Evolutionary conservation across 2,113 vertebrate genomes (phyloP), one percentile per base, ranked within the genome.

Genomic region (Dissostichus mawsoni): DNA sequence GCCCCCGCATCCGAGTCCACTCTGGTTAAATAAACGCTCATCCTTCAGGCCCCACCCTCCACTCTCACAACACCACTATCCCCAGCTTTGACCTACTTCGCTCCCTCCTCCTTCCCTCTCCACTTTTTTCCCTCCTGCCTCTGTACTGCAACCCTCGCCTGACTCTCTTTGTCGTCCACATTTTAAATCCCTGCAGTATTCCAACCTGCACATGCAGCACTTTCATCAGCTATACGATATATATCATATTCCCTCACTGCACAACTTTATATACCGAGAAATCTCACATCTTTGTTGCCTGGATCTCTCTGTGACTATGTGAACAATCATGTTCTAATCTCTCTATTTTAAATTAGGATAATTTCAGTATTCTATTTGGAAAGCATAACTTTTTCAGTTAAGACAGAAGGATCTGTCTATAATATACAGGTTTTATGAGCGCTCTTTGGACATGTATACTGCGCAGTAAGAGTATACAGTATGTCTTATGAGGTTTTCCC

Each of bases 21-120:
- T 78, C 50, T 29, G 29, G 72, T 84, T 92, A 90, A 90, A 93
- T 91, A 85, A 90, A 91, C 74, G n/a, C 58, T 71, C 23, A 51
- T 70, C 83, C 76, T 69, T 45, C 78, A 69, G 53, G 0, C 68
- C 47, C 3, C 20, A 41, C 48, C 17, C 29, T 5, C 14, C 14
- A 2, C 51, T 20, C 67, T 57, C 75, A 18, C 77, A 44, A 72
- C 67, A 14, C 65, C 82, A 65, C 74, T 41, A 71, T 85, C 83
- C 57, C 67, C 62, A 52, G 89, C 90, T 85, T 63, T 93, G 89
- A 90, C 90, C 90, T 89, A 90, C 88, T 90, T 89, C 41, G 7
- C 76, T 73, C 44, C 50, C 65, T 67, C 67, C 79, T 68, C 78
- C 58, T 68, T 61, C 20, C 66, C 65, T 62, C 33, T 7, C 47